Percentiles rank a stretch among this genome's conserved stretches.
Conservation (phyloP, 2,113 vertebrate genomes). For the Neolamprologus toae region DNA sequence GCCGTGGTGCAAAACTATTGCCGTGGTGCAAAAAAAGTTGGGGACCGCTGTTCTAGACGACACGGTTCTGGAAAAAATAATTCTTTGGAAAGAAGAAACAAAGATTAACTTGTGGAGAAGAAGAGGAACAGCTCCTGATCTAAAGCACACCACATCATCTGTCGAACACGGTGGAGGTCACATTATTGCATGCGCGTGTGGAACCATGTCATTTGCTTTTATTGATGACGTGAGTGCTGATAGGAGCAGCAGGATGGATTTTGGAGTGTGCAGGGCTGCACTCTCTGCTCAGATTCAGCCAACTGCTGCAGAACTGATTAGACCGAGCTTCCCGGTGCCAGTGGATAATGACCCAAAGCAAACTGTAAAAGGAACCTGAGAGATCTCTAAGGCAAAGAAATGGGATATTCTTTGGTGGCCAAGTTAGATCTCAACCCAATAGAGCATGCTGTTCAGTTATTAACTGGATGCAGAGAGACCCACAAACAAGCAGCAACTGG, state of each 20-base stretch:
- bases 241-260: background rate
- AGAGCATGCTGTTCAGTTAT: background rate
- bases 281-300: background rate
- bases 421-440: background rate
- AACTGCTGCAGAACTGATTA: background rate
- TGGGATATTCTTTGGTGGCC: background rate
- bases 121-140: background rate
- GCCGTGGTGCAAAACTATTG: no score
- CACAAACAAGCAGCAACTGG: background rate
- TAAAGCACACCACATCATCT: fast-evolving
- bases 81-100: background rate
- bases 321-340: background rate
- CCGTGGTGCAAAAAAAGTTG: fast-evolving
- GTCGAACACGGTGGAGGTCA: background rate
- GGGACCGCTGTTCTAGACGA: fast-evolving
- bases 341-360: background rate
- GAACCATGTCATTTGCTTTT: background rate
- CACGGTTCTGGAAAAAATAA: background rate
- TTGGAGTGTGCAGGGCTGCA: background rate
- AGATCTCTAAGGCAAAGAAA: background rate
- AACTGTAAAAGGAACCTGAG: background rate
- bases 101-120: background rate
- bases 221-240: background rate
- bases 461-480: background rate
- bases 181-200: background rate